These are phyloP conservation scores for Lepidocyrtoides sp. DNA, from an alignment of 2,888 invertebrate genomes.

Conservation along the genomic window DNA sequence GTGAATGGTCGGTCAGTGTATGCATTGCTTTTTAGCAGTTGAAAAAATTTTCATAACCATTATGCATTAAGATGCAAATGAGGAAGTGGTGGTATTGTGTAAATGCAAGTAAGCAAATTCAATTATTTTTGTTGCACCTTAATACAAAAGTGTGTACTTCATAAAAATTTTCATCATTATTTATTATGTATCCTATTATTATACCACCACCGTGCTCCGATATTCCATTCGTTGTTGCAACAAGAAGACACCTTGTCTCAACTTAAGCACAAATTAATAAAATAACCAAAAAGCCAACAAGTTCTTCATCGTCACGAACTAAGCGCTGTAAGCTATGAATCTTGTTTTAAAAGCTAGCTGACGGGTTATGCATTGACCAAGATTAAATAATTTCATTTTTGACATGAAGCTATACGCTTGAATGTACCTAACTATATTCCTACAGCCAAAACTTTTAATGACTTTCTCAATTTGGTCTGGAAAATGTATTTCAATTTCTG, in stretches of 20 bases:
- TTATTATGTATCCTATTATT: too few relatives aligned
- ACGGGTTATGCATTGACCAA: too few relatives aligned
- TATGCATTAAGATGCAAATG: conserved; percentile 46
- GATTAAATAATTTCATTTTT: too few relatives aligned
- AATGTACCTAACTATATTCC: too few relatives aligned
- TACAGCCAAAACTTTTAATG: too few relatives aligned
- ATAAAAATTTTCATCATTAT: background rate
- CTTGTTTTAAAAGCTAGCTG: background rate
- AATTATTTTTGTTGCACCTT: conserved; percentile 50
- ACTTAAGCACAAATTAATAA: background rate
- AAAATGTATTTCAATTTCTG: too few relatives aligned
- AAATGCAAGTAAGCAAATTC: conserved; percentile 66
- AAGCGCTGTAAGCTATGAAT: background rate
- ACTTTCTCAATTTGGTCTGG: too few relatives aligned
- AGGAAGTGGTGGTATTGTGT: conserved; percentile 23
- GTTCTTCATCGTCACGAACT: background rate
- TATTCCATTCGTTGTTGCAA: too few relatives aligned
- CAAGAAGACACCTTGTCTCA: too few relatives aligned
- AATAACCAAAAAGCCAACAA: conserved; percentile 49
- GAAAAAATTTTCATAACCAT: conserved; percentile 71
- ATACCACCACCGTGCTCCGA: background rate
- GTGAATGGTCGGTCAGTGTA: background rate
- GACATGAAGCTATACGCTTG: too few relatives aligned
- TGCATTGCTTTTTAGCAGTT: background rate
- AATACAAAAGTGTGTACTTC: background rate